A percentile compares a stretch with the other conserved stretches of the same genome.
Conservation (phyloP, 1,140 invertebrate genomes). For the Cotesia glomerata region DNA sequence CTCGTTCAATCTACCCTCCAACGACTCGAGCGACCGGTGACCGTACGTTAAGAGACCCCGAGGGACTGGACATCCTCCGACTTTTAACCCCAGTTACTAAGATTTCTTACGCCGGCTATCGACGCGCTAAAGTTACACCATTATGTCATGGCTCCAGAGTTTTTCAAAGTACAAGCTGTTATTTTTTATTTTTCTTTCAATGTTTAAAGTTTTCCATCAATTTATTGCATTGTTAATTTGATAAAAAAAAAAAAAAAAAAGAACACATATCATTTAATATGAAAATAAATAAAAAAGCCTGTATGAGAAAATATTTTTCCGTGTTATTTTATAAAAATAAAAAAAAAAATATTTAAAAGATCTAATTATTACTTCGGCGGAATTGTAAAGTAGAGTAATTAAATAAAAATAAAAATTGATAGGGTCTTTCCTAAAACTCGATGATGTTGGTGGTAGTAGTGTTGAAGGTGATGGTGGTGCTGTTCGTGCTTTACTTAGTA, state of each 20-base stretch:
- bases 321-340: no score
- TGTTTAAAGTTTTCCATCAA: background rate
- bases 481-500: background rate
- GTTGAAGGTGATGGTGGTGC: background rate
- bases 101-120: slow-evolving; percentile 28
- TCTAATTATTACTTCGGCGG: no score
- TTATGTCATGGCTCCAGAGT: slow-evolving; percentile 52
- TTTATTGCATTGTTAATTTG: no score
- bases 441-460: background rate
- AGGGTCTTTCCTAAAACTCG: background rate
- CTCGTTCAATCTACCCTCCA: slow-evolving; percentile 14
- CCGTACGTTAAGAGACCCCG: slow-evolving; percentile 52
- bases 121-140: slow-evolving; percentile 51
- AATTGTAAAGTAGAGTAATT: no score
- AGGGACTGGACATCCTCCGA: slow-evolving; percentile 23
- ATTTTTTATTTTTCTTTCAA: slow-evolving; percentile 7
- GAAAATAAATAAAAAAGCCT: no score
- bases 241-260: no score
- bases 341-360: no score
- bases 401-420: background rate
- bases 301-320: no score
- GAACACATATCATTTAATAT: no score
- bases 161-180: slow-evolving; percentile 21
- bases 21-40: slow-evolving; percentile 37
- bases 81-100: slow-evolving; percentile 9